Evolutionary conservation across 2,113 vertebrate species (phyloP), one percentile per base, ranked within the genome.

Genomic region (Lophius piscatorius): DNA sequence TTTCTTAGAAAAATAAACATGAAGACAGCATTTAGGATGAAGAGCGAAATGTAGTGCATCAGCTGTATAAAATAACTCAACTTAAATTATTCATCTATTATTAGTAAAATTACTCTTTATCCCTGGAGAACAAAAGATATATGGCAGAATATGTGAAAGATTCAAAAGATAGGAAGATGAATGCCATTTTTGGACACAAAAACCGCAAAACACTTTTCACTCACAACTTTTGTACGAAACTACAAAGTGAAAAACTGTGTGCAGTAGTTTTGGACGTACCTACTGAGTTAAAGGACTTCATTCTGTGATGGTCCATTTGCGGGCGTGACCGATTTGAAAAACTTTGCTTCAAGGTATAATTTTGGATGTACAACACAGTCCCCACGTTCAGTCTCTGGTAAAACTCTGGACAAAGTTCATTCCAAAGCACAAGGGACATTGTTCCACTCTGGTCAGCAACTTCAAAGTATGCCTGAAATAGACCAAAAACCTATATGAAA

Each of bases 351-450:
- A 97, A 39, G 23, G 78, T 54, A 17, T 95, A 98, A 56, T 94
- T 81, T 50, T 95, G 92, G 60, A 98, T 87, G 34, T 95, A 90
- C 13, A 98, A 75, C 60, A 95, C 94, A 0, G 90, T 91, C 71
- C 94, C 94, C 41, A 95, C 88, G 3, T 81, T 84, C 47, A 98
- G 63, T 18, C 87, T 90, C 78, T 92, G 91, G 71, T 94, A 98
- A 92, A 94, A 98, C n/a, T 95, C 88, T 1, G 89, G 92, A 84
- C 96, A 98, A 23, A 96, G 66, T 0, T 92, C 88, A 12, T 95
- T 96, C 96, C 96, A 98, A 54, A 98, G 84, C 75, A 97, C 95
- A 44, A 95, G 83, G 1, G 94, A 94, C 91, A 94, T 93, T 31
- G 90, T 91, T 46, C 95, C 95, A 28, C 93, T 96, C 80, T 89